Evolutionary conservation across 1,140 invertebrate genomes (phyloP), one percentile per base, ranked within the genome.

Genomic region (Pemphigus obesinymphae): DNA sequence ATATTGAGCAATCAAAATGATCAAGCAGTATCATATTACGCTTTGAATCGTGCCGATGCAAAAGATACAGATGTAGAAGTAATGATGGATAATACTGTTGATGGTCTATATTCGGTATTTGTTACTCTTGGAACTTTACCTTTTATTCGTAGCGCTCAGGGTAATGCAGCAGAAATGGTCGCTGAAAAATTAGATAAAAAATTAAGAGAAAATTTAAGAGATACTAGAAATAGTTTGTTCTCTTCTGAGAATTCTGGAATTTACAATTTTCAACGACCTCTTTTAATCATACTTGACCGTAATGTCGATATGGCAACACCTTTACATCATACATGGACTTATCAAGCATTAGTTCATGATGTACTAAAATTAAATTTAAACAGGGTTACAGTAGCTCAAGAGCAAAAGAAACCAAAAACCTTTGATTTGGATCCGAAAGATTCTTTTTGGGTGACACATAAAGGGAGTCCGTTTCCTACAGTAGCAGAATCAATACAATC

Each of bases 241-340:
- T 92, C 95, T 84, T 91, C 92, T 82, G 96, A 97, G 86, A 90
- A 72, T 40, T 70, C 66, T 31, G 66, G 76, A 29, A 20, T 73
- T 23, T 83, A 82, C 84, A 97, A 95, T 88, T 97, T 98, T 87
- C 96, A 97, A 85, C 89, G 97, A 81, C 97, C 97, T 5, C 88
- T 99, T 81, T 88, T 99, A 15, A 93, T 99, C 75, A 88, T 99
- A 83, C 89, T 99, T 63, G 98, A 99, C 88, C 89, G 98, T 82
- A 97, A 95, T 88, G 90, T 99, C 82, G 98, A 99, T 88, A 93
- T 99, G 90, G 96, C 97, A 1, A 99, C 97, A 23, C 96, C 96
- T 50, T 88, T 99, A 82, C 97, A 99, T 91, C 98, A 99, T 87
- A 98, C 98, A 5, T 99, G 98, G 98, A 99, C 97, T 1, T 99